These are phyloP conservation scores for Ispidina lecontei DNA, from an alignment of 2,797 vertebrate species.

Conservation along the genomic window DNA sequence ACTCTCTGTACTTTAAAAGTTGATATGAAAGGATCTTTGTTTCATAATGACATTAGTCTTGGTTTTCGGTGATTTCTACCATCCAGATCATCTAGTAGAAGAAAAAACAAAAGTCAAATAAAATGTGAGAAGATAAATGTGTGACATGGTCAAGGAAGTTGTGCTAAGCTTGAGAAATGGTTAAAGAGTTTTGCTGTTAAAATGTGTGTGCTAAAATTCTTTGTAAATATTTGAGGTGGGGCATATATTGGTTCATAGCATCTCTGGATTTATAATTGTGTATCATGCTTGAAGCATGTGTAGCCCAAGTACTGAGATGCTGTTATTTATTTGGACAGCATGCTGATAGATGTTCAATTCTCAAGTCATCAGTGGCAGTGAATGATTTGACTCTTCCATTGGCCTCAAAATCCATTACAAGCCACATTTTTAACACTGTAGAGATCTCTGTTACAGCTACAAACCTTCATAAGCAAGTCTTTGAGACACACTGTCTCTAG, in stretches of 20 bases:
- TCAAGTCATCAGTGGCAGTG: not conserved
- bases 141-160: not conserved
- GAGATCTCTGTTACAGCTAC: not conserved
- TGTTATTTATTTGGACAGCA: not conserved
- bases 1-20: conserved; percentile 27
- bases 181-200: not conserved
- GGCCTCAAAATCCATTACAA: not conserved
- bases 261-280: not conserved
- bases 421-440: not conserved
- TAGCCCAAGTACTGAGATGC: not conserved
- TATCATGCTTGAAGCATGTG: not conserved
- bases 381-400: not conserved
- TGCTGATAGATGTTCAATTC: not conserved
- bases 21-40: conserved; percentile 40
- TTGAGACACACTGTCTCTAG: not conserved
- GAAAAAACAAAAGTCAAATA: not conserved
- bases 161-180: not conserved
- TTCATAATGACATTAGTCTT: conserved; percentile 2
- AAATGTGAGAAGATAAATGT: not conserved
- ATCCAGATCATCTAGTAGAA: not conserved
- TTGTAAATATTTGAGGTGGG: not conserved
- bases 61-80: conserved; percentile 22
- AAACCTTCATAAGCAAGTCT: not conserved
- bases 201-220: fast-evolving
- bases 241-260: not conserved